These are phyloP conservation scores for Remorina albescens DNA, from an alignment of 2,797 vertebrate species.

Conservation along the genomic window DNA sequence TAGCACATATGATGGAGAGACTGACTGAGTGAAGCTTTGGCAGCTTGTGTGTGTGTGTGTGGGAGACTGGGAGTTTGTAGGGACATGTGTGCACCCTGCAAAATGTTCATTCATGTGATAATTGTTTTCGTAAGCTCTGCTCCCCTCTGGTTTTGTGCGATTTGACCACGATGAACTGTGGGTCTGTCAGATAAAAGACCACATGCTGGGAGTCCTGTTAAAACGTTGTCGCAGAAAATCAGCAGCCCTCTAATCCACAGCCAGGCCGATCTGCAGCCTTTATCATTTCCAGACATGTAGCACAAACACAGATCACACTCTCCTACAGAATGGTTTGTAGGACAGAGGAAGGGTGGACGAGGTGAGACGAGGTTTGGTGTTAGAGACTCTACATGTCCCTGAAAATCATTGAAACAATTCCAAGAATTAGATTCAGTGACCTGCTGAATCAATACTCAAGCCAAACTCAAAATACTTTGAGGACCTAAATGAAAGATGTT, in stretches of 20 bases:
- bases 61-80: conserved; percentile 15
- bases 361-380: conserved; percentile 1
- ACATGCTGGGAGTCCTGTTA: conserved; percentile 81
- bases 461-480: conserved; percentile 5
- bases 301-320: conserved; percentile 62
- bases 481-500: neutral
- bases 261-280: conserved; percentile 68
- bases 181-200: conserved; percentile 81
- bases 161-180: conserved; percentile 85
- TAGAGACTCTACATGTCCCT: conserved; percentile 31
- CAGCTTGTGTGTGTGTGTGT: conserved; percentile 30
- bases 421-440: conserved; percentile 42
- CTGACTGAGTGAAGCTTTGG: conserved; percentile 25
- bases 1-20: conserved; percentile 35
- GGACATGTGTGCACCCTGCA: conserved; percentile 58
- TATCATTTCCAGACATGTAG: conserved; percentile 77
- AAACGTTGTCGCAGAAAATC: conserved; percentile 79
- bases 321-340: conserved; percentile 45
- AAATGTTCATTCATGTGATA: conserved; percentile 86
- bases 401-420: conserved; percentile 54
- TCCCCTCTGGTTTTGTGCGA: conserved; percentile 82
- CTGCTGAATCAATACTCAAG: conserved; percentile 14
- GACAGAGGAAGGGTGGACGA: neutral
- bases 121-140: conserved; percentile 78
- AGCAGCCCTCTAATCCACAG: conserved; percentile 78